Conservation (phyloP, 2,113 vertebrate genomes). For the Aegotheles bennettii region DNA sequence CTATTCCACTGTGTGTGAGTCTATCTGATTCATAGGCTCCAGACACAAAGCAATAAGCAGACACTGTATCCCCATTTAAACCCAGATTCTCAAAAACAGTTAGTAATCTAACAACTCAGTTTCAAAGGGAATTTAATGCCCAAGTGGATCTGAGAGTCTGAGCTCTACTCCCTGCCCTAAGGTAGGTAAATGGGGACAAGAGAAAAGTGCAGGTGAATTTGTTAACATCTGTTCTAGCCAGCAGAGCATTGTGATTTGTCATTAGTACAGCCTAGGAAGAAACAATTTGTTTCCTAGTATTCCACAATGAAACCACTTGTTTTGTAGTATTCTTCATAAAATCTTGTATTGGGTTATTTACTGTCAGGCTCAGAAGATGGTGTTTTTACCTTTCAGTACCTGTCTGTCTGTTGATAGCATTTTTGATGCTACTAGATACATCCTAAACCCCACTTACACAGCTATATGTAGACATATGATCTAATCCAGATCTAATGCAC, state of each 20-base stretch:
- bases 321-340: background rate
- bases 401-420: no score
- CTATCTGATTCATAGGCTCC: constrained; percentile 56
- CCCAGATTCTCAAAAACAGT: constrained; percentile 31
- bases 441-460: no score
- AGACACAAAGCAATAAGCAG: constrained; percentile 64
- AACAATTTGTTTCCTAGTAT: background rate
- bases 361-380: background rate
- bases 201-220: background rate
- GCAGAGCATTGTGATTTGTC: background rate
- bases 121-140: constrained; percentile 31
- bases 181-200: background rate
- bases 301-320: background rate
- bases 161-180: background rate
- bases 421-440: no score
- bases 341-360: background rate
- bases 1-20: constrained; percentile 36
- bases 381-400: no score
- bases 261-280: background rate
- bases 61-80: constrained; percentile 51
- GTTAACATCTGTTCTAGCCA: background rate
- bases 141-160: background rate
- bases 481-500: background rate
- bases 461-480: no score
- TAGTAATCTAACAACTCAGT: constrained; percentile 17